Evolutionary conservation across 2,888 invertebrate species (phyloP), one percentile per base, ranked within the genome.

Genomic region (Spicauda simplicius): DNA sequence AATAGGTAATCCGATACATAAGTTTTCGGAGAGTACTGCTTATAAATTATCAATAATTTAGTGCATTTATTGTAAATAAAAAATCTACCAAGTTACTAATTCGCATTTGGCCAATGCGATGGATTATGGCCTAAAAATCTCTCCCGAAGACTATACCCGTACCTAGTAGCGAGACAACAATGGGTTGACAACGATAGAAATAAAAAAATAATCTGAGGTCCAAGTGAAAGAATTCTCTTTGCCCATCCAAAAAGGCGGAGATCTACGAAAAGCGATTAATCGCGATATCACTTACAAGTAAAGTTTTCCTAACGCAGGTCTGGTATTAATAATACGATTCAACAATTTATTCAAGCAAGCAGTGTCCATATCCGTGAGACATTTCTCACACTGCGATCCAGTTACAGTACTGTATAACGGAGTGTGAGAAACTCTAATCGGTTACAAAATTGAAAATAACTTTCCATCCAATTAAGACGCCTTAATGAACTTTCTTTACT

Each of bases 301-400:
- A 16, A 50, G 50, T 60, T 33, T 60, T 48, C 48, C 55, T 30
- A 30, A 33, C 5, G 33, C 18, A 1, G 19, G 41, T 62, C 18
- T 18, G 12, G 53, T 37, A 37, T 53, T 33, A 61, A 65, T 65
- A 65, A 54, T 33, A 45, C 68, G 68, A 75, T 76, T 75, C 74
- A 80, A 77, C 80, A 80, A 83, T 80, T 74, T 77, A 78, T 80
- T 80, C 25, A 25, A 25, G 25, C 77, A 81, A 81, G 79, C 77
- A 77, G 74, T 77, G 77, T 77, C 74, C 77, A 77, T 71, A 72
- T 77, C 83, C 81, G 88, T 89, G 90, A 87, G 86, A 88, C 84
- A 77, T 73, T 85, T 90, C 90, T 82, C 90, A 87, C 86, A 83
- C 80, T 75, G 80, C 82, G 88, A 88, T 90, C 87, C 88, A 89